A percentile compares a stretch with the other conserved stretches of the same genome.
These are phyloP conservation scores for Drosophila sp. DNA, from an alignment of 1,140 invertebrate species.

Conservation along the genomic window DNA sequence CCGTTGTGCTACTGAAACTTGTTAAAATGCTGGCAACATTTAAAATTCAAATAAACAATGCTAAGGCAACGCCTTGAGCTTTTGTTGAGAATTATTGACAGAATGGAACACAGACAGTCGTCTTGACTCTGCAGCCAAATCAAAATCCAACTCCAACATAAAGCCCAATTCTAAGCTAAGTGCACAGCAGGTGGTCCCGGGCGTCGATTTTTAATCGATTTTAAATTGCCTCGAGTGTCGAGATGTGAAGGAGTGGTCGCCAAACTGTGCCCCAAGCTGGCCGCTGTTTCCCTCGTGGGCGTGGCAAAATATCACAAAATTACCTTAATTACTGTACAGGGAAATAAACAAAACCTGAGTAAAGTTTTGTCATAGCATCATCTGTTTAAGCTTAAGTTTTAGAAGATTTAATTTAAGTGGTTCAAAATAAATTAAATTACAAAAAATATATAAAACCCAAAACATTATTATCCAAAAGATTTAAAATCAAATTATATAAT, in stretches of 20 bases:
- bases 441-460: no score
- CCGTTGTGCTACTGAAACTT: conserved; percentile 67
- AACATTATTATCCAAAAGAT: no score
- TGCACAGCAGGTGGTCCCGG: conserved; percentile 62
- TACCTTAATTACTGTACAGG: conserved; percentile 20
- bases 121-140: conserved; percentile 17
- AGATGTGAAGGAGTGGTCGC: conserved; percentile 37
- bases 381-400: background rate
- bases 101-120: conserved; percentile 12
- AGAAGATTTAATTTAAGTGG: background rate
- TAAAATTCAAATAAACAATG: conserved; percentile 73
- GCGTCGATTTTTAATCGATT: conserved; percentile 76
- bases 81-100: conserved; percentile 4
- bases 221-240: conserved; percentile 62
- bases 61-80: conserved; percentile 60
- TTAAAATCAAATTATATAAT: no score
- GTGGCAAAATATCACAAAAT: conserved; percentile 21
- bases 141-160: no score
- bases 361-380: background rate
- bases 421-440: background rate
- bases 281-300: conserved; percentile 16
- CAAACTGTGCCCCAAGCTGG: conserved; percentile 25
- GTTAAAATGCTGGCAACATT: conserved; percentile 65
- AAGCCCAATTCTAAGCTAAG: background rate
- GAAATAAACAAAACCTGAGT: conserved; percentile 6